phyloP scores from a whole-genome alignment of 2,797 vertebrate species.

The Enteromius treurensis region DNA sequence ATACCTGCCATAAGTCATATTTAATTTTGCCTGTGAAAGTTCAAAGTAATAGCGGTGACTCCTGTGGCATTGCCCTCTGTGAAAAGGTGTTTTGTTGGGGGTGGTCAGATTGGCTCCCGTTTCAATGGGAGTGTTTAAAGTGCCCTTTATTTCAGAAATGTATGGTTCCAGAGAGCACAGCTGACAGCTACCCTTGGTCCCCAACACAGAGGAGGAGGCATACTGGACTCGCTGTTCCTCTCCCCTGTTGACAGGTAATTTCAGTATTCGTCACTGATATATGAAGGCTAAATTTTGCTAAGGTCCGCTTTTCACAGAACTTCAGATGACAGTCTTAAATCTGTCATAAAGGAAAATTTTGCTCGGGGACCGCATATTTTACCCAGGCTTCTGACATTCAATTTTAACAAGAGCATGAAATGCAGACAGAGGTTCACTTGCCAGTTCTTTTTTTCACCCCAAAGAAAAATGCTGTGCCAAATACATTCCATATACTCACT shows the following conservation, averaged over 20 bases:
- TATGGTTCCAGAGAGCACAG: conserved; percentile 42
- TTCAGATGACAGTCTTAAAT: conserved; percentile 75
- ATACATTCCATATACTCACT: conserved; percentile 11
- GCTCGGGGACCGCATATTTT: conserved; percentile 64
- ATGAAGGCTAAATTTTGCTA: conserved; percentile 72
- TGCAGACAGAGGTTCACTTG: conserved; percentile 26
- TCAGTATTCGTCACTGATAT: conserved; percentile 64
- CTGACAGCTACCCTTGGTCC: conserved; percentile 45
- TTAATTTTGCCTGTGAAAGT: conserved; percentile 39
- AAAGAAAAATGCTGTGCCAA: background rate
- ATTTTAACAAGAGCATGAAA: conserved; percentile 57
- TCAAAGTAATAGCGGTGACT: conserved; percentile 9
- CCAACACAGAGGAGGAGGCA: conserved; percentile 10
- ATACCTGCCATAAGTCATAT: conserved; percentile 21
- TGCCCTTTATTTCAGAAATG: conserved; percentile 46
- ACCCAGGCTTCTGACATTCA: conserved; percentile 52
- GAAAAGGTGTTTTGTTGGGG: conserved; percentile 24
- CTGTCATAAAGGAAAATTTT: conserved; percentile 69
- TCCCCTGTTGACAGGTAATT: conserved; percentile 56
- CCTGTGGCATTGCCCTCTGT: conserved; percentile 1
- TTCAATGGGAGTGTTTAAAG: conserved; percentile 46
- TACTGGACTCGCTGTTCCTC: conserved; percentile 32
- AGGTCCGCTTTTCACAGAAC: conserved; percentile 68
- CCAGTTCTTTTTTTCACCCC: background rate
- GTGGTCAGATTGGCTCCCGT: conserved; percentile 21